Evolutionary conservation across 2,113 vertebrate species (phyloP).

Genomic region (Odontophorus gujanensis): DNA sequence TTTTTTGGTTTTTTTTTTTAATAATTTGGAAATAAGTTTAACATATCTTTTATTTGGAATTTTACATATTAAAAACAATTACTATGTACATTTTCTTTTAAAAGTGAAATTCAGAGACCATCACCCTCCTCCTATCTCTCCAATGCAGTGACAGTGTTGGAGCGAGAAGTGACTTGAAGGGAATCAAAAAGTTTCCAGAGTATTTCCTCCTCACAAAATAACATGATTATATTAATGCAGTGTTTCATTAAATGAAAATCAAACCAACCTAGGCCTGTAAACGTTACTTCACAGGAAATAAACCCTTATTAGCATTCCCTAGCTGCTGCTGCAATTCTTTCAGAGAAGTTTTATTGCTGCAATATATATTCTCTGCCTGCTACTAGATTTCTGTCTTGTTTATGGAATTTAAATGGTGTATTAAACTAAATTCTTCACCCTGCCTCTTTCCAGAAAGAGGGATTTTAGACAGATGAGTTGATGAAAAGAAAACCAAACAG

Average conservation of each 20-base stretch:
- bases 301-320: constrained; percentile 49
- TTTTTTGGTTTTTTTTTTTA: too few species aligned
- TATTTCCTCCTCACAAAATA: constrained; percentile 51
- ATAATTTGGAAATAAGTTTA: not conserved
- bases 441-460: constrained; percentile 23
- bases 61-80: not conserved
- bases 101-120: not conserved
- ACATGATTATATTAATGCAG: constrained; percentile 41
- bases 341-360: constrained; percentile 61
- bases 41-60: not conserved
- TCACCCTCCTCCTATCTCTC: constrained; percentile 17
- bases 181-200: constrained; percentile 29
- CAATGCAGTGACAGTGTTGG: not conserved
- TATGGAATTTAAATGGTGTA: constrained; percentile 69
- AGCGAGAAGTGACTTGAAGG: constrained; percentile 37
- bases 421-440: constrained; percentile 52
- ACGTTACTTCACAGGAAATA: not conserved
- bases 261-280: constrained; percentile 33
- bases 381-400: constrained; percentile 69
- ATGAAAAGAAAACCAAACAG: constrained; percentile 34
- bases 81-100: not conserved
- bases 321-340: constrained; percentile 48
- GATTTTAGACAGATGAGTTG: constrained; percentile 35
- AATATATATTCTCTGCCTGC: constrained; percentile 56
- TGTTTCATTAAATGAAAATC: constrained; percentile 61